These are phyloP conservation scores for Aphidius gifuensis DNA, from an alignment of 1,140 invertebrate genomes.

Conservation along the genomic window DNA sequence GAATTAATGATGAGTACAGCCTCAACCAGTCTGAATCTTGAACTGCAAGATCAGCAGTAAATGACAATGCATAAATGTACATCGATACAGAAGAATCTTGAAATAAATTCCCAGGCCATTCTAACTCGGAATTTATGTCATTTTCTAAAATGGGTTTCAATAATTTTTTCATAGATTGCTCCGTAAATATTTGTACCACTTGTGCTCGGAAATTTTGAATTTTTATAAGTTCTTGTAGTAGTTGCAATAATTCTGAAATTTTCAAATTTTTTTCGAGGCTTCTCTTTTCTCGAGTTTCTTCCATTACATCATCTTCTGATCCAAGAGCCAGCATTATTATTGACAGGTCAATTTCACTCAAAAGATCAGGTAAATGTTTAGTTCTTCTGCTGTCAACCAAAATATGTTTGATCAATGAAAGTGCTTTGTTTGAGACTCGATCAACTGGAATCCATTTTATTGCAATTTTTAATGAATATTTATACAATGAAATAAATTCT, in stretches of 20 bases:
- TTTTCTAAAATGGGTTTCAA: slow-evolving; percentile 36
- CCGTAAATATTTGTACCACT: slow-evolving; percentile 43
- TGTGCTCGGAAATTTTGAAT: slow-evolving; percentile 38
- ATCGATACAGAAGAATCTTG: slow-evolving; percentile 47
- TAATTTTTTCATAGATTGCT: slow-evolving; percentile 40
- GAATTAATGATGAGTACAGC: slow-evolving; percentile 50
- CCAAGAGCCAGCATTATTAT: slow-evolving; percentile 41
- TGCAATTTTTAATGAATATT: slow-evolving; percentile 47
- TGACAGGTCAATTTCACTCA: slow-evolving; percentile 43
- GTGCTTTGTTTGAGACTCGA: slow-evolving; percentile 44
- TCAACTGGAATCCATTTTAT: slow-evolving; percentile 50
- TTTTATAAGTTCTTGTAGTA: slow-evolving; percentile 53
- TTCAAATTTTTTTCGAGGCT: slow-evolving; percentile 32
- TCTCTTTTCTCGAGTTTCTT: slow-evolving; percentile 27
- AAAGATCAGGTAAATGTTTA: slow-evolving; percentile 32
- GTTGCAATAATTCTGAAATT: slow-evolving; percentile 51
- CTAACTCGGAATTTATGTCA: slow-evolving; percentile 22
- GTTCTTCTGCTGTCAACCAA: slow-evolving; percentile 37
- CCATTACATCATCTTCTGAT: slow-evolving; percentile 32
- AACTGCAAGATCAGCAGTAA: slow-evolving; percentile 51
- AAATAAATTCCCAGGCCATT: slow-evolving; percentile 40
- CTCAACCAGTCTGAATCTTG: slow-evolving; percentile 52
- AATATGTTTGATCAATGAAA: slow-evolving; percentile 45
- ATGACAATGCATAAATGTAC: slow-evolving; percentile 52
- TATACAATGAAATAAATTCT: slow-evolving; percentile 45